Base-by-base conservation (phyloP, 2,113 vertebrate genomes). In the Rhinoptilus africanus region DNA sequence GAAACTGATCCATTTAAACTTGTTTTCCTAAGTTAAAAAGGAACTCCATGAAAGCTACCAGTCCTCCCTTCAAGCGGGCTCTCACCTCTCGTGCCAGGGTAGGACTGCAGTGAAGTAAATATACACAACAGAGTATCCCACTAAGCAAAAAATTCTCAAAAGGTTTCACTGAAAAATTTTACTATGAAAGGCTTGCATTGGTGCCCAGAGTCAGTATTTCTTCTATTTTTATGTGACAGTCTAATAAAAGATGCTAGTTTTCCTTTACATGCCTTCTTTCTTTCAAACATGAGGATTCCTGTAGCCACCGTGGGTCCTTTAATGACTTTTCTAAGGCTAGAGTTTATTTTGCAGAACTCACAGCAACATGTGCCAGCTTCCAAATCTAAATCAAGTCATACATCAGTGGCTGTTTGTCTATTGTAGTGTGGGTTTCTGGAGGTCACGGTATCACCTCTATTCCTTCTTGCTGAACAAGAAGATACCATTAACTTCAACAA, bases 21-120 rank as follows among this genome's bases (percentile, higher is more conserved):
- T 45, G 21, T 22, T 90, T 74, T 78, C 32, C 69, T 62, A 85
- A 85, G 18, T 27, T 68, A 74, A 64, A 64, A 85, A 56, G 1
- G 0, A 35, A 59, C 19, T 32, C 48, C n/a, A 47, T 10, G 18
- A 73, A 81, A 74, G 20, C 53, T 28, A 24, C 35, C 26, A 24
- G 9, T 90, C 12, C 48, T 48, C 48, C 48, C 41, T 64, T 35
- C 17, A 20, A 68, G 11, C 14, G 1, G 10, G 9, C 13, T 77
- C 48, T 45, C 24, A 6, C 15, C 27, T 43, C 34, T 41, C 1
- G 0, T 20, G 34, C 21, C 53, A 15, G 0, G 2, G 16, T 6
- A 37, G 53, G 30, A 53, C 47, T 88, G 57, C 2, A 67, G 19
- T 15, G 41, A 48, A 75, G 76, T 9, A 53, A 12, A 0, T 35